These are phyloP conservation scores for Phoenicopterus ruber DNA, from an alignment of 2,113 vertebrate genomes.

Conservation along the genomic window DNA sequence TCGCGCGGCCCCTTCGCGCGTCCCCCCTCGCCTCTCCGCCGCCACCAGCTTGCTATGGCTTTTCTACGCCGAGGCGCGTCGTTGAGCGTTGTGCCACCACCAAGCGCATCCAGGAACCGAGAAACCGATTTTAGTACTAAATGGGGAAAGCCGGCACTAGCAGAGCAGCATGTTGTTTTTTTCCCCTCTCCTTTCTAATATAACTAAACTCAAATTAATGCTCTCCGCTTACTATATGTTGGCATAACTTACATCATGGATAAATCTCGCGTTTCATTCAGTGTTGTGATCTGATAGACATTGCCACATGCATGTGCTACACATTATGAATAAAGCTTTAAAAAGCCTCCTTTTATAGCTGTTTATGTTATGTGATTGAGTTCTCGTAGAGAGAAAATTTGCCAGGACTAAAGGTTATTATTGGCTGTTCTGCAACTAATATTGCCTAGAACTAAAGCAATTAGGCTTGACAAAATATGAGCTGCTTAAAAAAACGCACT, in stretches of 20 bases:
- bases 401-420: constrained; percentile 79
- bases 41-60: background rate
- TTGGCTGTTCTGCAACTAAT: constrained; percentile 75
- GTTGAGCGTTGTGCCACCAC: background rate
- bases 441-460: constrained; percentile 74
- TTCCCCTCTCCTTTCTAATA: background rate
- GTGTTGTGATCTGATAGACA: constrained; percentile 45
- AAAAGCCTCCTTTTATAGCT: constrained; percentile 78
- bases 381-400: constrained; percentile 71
- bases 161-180: background rate
- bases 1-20: accelerated
- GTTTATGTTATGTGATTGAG: constrained; percentile 80
- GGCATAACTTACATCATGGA: constrained; percentile 56
- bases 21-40: background rate
- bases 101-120: background rate
- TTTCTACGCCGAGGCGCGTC: background rate
- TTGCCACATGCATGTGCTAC: constrained; percentile 75
- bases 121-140: background rate
- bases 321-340: constrained; percentile 78
- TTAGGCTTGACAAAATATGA: constrained; percentile 69
- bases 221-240: background rate
- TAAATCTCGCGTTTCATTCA: constrained; percentile 60
- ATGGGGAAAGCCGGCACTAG: background rate
- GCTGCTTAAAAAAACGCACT: constrained; percentile 41
- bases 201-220: constrained; percentile 12